These are phyloP conservation scores for Myotis lucifugus DNA, from an alignment of 2,113 vertebrate species.

Conservation along the genomic window DNA sequence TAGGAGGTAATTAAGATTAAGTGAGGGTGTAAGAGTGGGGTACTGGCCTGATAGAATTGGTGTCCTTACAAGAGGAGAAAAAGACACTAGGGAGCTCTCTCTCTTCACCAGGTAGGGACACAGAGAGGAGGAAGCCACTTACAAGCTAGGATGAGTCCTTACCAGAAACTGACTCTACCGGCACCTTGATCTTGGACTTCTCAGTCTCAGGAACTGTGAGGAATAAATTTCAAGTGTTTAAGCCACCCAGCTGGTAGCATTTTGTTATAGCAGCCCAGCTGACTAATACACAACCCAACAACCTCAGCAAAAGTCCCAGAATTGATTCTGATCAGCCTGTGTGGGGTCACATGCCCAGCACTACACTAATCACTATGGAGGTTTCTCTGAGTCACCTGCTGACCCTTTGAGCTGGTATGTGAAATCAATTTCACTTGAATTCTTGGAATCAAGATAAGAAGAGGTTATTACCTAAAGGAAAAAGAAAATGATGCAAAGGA, in stretches of 20 bases:
- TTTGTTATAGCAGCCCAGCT: background rate
- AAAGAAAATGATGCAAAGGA: background rate
- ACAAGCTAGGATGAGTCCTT: background rate
- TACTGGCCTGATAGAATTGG: background rate
- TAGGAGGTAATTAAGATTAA: background rate
- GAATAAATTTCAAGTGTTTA: background rate
- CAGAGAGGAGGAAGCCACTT: background rate
- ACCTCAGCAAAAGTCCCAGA: background rate
- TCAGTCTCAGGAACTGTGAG: background rate
- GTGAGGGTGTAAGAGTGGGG: background rate
- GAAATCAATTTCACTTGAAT: background rate
- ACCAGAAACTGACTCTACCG: background rate
- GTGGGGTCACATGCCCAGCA: background rate
- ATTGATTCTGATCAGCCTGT: background rate
- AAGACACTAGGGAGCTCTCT: background rate
- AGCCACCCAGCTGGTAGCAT: background rate
- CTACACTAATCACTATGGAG: background rate
- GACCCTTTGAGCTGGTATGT: background rate
- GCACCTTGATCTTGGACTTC: background rate
- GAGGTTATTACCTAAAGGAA: background rate
- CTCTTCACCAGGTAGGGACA: background rate
- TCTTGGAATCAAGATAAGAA: background rate
- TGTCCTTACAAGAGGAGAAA: background rate
- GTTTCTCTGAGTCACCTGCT: background rate
- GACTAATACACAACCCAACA: background rate